phyloP scores from a whole-genome alignment of 2,113 vertebrate species.

The Zosterops pallidus region DNA sequence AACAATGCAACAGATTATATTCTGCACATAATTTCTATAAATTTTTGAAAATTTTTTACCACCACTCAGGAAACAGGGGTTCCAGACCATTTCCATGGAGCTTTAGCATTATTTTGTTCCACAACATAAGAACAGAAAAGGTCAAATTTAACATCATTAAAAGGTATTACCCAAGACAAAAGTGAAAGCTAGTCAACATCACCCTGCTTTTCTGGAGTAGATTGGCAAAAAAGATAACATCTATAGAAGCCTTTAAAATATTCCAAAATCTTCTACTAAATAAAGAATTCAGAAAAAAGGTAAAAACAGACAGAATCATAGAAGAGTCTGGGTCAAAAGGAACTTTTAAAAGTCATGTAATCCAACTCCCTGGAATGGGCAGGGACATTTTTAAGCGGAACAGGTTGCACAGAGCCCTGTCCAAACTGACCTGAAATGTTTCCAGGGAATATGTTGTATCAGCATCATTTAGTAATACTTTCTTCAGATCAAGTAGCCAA shows the following conservation, averaged over 20 bases:
- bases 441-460: background rate
- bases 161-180: background rate
- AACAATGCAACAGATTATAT: background rate
- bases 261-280: background rate
- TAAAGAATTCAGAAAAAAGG: background rate
- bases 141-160: background rate
- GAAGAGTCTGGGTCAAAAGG: background rate
- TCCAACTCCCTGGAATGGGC: background rate
- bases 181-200: background rate
- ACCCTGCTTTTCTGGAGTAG: background rate
- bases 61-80: background rate
- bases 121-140: background rate
- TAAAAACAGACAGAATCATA: background rate
- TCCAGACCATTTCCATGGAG: background rate
- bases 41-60: background rate
- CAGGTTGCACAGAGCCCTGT: background rate
- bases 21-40: background rate
- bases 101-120: background rate
- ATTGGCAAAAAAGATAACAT: background rate
- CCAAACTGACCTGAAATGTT: background rate
- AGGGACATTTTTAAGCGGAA: background rate
- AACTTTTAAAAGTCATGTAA: background rate
- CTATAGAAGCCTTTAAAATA: background rate
- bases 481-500: background rate
- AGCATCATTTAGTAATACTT: background rate